Evolutionary conservation across 1,140 invertebrate species (phyloP), one percentile per base, ranked within the genome.

Genomic region (Drosophila repletoides): DNA sequence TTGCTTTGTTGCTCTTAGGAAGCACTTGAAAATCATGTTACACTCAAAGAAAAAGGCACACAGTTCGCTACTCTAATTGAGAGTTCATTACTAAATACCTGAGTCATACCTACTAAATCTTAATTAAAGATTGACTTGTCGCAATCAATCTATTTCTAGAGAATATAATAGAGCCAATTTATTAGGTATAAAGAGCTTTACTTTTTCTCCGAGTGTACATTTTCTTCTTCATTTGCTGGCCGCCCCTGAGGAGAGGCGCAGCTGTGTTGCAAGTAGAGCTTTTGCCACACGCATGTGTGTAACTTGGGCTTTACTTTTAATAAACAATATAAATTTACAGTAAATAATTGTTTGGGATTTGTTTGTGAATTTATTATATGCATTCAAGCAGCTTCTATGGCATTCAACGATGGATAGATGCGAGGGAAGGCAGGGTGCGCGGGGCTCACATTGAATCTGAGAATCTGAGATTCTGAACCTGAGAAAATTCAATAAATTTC

Each of bases 291-390:
- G 36, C 38, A 24, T 40, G 22, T 65, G 45, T 61, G 45, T 36
- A 53, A 53, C 53, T 53, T 58, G 45, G 24, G 64, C 58, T 60
- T 63, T 81, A 72, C 77, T 76, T 81, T 79, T 84, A 84, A 79
- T 84, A 86, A 86, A 84, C 74, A 84, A 86, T 61, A 86, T 68
- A 79, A 70, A 86, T 84, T 79, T 79, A 72, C 80, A 72, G 80
- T 84, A 86, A 86, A 84, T 84, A 84, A 84, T 84, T 84, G 71
- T 70, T 56, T 59, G 38, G 41, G 45, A 80, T 86, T 83, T 84
- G 61, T 59, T 70, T 53, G 48, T 58, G 26, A 75, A 75, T 72
- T 75, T 76, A 75, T 75, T 75, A 40, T 46, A 24, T 29, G 15
- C 21, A 9, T 17, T 31, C 4, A 2, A 19, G 21, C n/a, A 17